Evolutionary conservation across 2,888 invertebrate species (phyloP).

Genomic region (Parochlus steinenii): DNA sequence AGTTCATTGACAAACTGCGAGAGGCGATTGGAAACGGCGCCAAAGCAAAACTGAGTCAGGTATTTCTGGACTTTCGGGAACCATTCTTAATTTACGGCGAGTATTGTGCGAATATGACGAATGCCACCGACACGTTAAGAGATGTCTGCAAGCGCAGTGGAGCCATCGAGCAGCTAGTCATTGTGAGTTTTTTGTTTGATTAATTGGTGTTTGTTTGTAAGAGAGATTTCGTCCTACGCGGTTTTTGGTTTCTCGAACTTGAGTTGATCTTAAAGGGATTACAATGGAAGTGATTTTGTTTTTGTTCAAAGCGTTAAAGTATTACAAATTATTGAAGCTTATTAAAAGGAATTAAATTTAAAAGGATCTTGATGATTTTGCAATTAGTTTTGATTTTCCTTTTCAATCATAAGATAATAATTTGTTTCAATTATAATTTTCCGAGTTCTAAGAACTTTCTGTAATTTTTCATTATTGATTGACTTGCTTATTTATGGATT

Average conservation of each 20-base stretch:
- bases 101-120: constrained; percentile 86
- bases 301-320: too few species aligned
- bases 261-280: neutral
- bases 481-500: too few species aligned
- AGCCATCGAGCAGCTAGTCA: constrained; percentile 27
- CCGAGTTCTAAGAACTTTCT: too few species aligned
- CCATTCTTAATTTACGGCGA: constrained; percentile 86
- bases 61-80: constrained; percentile 82
- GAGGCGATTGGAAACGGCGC: constrained; percentile 47
- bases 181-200: constrained; percentile 17
- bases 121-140: constrained; percentile 68
- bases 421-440: too few species aligned
- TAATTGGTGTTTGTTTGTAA: neutral
- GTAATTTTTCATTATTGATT: too few species aligned
- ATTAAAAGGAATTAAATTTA: too few species aligned
- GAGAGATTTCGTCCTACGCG: neutral
- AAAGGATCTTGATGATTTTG: too few species aligned
- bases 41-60: constrained; percentile 49
- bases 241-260: neutral
- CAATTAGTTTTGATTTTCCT: too few species aligned
- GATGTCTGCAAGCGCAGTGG: constrained; percentile 29
- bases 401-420: too few species aligned
- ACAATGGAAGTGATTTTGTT: neutral
- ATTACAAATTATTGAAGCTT: too few species aligned
- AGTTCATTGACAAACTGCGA: constrained; percentile 63